Conservation (phyloP, 2,113 vertebrate species). For the Macquaria ambigua region DNA sequence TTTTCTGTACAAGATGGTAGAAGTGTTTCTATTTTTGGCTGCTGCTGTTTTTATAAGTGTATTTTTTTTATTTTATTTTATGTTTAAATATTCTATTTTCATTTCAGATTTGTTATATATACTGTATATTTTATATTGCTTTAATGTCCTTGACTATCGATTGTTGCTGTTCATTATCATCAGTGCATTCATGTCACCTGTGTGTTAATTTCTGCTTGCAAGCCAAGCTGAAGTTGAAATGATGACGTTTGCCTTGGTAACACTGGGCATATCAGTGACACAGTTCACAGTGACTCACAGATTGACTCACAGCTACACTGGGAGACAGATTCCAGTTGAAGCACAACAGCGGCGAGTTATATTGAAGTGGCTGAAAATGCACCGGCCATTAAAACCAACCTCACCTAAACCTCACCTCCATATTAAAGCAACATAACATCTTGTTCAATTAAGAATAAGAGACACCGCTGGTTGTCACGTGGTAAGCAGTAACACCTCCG, state of each 20-base stretch:
- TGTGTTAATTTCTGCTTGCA: not conserved
- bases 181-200: not conserved
- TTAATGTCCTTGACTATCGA: not conserved
- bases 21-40: not conserved
- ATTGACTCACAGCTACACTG: not conserved
- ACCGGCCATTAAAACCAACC: not conserved
- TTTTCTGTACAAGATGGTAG: no score
- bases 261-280: not conserved
- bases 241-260: not conserved
- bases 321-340: not conserved
- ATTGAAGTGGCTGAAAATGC: not conserved
- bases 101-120: not conserved
- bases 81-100: not conserved
- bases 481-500: not conserved
- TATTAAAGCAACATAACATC: no score
- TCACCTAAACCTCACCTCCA: not conserved
- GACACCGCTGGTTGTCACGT: no score
- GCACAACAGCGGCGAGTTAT: not conserved
- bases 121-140: not conserved
- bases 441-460: no score
- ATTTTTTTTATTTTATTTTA: not conserved
- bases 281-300: not conserved
- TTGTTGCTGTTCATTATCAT: not conserved
- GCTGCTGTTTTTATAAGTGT: not conserved
- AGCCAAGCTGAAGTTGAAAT: not conserved